These are phyloP conservation scores for Pygoscelis adeliae DNA, from an alignment of 2,113 vertebrate species.

Conservation along the genomic window DNA sequence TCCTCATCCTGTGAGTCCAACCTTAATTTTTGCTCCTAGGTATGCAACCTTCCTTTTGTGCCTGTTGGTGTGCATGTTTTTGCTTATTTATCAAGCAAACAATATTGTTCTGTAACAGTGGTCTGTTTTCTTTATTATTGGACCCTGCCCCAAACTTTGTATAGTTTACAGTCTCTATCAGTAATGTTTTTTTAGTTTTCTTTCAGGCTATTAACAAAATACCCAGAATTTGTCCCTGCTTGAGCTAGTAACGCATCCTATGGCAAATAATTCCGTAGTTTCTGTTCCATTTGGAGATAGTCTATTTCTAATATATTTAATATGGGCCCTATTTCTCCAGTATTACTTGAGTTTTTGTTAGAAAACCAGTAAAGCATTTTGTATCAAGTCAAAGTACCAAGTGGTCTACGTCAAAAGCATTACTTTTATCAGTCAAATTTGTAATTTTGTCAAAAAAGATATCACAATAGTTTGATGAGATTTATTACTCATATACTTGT, in stretches of 20 bases:
- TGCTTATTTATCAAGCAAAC: neutral
- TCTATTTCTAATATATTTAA: neutral
- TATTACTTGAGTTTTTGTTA: neutral
- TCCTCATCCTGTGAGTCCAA: neutral
- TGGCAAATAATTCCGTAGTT: neutral
- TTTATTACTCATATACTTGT: neutral
- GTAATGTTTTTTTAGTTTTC: neutral
- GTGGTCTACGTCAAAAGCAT: neutral
- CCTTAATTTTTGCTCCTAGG: neutral
- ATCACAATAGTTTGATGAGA: neutral
- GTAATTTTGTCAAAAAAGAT: neutral
- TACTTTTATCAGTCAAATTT: neutral
- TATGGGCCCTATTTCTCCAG: neutral
- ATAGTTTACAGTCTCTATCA: neutral
- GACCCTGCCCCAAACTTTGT: neutral
- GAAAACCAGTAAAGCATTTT: neutral
- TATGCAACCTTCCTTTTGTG: neutral
- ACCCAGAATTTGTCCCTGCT: neutral
- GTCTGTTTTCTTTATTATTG: neutral
- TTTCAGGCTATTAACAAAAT: neutral
- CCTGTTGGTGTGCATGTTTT: neutral
- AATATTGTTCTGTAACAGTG: neutral
- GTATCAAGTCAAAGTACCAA: neutral
- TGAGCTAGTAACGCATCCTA: neutral
- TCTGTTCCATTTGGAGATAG: neutral